Percentiles rank a stretch among this genome's conserved stretches.
phyloP scores from a whole-genome alignment of 1,140 invertebrate genomes.

The Charaxes varanes region DNA sequence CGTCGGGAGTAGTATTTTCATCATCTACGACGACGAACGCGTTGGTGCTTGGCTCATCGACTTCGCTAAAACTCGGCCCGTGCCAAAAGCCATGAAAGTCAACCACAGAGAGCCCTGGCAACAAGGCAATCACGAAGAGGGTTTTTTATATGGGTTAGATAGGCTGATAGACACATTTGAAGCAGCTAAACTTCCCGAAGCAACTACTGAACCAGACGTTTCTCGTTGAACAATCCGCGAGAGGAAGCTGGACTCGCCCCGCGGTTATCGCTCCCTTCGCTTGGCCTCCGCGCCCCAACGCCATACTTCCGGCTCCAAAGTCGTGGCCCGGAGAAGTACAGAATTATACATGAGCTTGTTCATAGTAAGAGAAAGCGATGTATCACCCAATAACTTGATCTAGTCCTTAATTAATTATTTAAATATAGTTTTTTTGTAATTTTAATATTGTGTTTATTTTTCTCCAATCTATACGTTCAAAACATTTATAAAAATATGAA shows the following conservation, averaged over 20 bases:
- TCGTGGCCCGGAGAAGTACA: constrained; percentile 52
- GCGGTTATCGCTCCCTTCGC: constrained; percentile 47
- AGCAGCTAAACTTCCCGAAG: constrained; percentile 42
- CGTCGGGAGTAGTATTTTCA: constrained; percentile 94
- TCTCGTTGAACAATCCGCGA: constrained; percentile 53
- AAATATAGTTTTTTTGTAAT: constrained; percentile 33
- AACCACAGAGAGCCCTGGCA: constrained; percentile 87
- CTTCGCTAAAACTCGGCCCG: constrained; percentile 91
- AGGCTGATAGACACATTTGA: constrained; percentile 79
- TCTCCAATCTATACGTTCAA: too few relatives aligned
- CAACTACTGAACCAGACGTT: constrained; percentile 48
- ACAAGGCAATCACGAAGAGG: constrained; percentile 96
- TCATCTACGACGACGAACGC: constrained; percentile 91
- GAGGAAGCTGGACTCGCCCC: constrained; percentile 50
- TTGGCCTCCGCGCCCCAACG: constrained; percentile 32
- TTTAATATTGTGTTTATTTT: constrained; percentile 28
- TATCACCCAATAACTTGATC: constrained; percentile 52
- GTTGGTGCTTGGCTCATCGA: constrained; percentile 97
- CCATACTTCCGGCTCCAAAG: constrained; percentile 30
- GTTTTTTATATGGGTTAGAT: constrained; percentile 92
- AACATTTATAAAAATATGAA: too few relatives aligned
- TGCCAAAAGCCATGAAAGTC: constrained; percentile 82
- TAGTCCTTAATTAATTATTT: constrained; percentile 56
- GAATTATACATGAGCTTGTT: constrained; percentile 52
- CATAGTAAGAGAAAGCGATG: constrained; percentile 49